Percentiles rank a stretch among this genome's conserved stretches.
phyloP scores from a whole-genome alignment of 2,888 invertebrate species.

The Leptopilina drosophilae region DNA sequence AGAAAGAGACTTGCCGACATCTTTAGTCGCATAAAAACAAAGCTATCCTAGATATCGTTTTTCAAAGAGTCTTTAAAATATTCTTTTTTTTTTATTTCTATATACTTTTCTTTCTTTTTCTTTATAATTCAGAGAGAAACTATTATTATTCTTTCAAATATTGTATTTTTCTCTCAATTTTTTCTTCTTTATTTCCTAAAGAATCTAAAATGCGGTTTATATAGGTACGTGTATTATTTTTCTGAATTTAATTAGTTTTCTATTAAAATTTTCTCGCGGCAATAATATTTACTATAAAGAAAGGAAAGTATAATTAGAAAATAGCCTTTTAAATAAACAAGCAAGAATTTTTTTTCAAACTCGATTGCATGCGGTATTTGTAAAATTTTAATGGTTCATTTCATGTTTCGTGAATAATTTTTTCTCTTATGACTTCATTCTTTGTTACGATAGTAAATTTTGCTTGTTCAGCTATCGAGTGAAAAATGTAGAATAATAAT shows the following conservation, averaged over 20 bases:
- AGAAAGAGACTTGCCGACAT: not conserved
- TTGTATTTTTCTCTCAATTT: too few species aligned
- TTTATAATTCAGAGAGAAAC: not conserved
- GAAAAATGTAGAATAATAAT: not conserved
- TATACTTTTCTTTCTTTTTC: not conserved
- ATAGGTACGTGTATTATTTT: too few species aligned
- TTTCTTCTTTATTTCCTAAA: too few species aligned
- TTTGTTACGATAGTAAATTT: slow-evolving; percentile 10
- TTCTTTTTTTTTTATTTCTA: not conserved
- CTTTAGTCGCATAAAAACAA: not conserved
- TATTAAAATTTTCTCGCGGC: slow-evolving; percentile 7
- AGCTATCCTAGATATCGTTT: not conserved
- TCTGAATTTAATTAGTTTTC: not conserved
- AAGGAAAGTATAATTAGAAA: slow-evolving; percentile 15
- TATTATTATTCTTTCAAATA: not conserved
- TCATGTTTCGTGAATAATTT: not conserved
- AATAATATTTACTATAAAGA: not conserved
- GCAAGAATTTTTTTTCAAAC: not conserved
- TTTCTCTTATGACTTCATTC: not conserved
- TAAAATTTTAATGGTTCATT: slow-evolving; percentile 1
- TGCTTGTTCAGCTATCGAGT: not conserved
- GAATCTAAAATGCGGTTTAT: too few species aligned
- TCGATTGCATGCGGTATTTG: slow-evolving; percentile 9
- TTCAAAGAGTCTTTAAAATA: not conserved
- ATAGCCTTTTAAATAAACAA: slow-evolving; percentile 9